These are phyloP conservation scores for Fragum sueziense DNA, from an alignment of 2,888 invertebrate species.

Conservation along the genomic window DNA sequence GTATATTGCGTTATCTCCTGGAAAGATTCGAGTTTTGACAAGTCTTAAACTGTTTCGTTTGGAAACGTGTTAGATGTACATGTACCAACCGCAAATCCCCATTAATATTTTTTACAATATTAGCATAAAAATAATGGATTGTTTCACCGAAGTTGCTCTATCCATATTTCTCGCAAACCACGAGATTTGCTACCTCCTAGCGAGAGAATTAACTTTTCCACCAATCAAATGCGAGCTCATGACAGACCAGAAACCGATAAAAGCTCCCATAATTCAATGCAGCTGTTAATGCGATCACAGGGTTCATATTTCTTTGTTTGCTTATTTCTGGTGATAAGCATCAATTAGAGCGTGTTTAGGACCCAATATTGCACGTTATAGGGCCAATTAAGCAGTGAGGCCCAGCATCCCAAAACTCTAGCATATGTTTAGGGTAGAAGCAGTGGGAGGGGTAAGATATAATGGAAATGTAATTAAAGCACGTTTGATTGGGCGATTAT, in stretches of 20 bases:
- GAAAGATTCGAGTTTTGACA: too few relatives aligned
- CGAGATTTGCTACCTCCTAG: constrained; percentile 31
- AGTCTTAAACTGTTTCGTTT: too few relatives aligned
- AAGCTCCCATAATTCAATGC: constrained; percentile 61
- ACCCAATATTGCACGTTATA: constrained; percentile 61
- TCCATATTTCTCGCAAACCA: constrained; percentile 9
- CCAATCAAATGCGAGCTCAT: constrained; percentile 53
- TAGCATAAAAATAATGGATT: too few relatives aligned
- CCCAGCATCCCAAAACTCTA: constrained; percentile 49
- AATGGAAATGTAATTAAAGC: constrained; percentile 54
- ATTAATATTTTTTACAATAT: too few relatives aligned
- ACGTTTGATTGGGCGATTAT: constrained; percentile 54
- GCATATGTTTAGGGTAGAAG: constrained; percentile 57
- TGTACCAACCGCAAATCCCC: too few relatives aligned
- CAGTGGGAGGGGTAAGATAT: constrained; percentile 51
- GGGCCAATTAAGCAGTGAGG: constrained; percentile 50
- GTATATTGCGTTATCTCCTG: too few relatives aligned
- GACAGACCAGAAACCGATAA: constrained; percentile 54
- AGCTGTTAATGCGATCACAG: constrained; percentile 57
- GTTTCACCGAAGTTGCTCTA: too few relatives aligned
- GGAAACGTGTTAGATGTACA: too few relatives aligned
- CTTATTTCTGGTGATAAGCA: constrained; percentile 55
- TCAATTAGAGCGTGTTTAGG: constrained; percentile 59
- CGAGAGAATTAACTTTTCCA: constrained; percentile 36
- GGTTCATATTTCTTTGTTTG: constrained; percentile 65